phyloP scores from a whole-genome alignment of 2,888 invertebrate species.

The Orthonevra nobilis region DNA sequence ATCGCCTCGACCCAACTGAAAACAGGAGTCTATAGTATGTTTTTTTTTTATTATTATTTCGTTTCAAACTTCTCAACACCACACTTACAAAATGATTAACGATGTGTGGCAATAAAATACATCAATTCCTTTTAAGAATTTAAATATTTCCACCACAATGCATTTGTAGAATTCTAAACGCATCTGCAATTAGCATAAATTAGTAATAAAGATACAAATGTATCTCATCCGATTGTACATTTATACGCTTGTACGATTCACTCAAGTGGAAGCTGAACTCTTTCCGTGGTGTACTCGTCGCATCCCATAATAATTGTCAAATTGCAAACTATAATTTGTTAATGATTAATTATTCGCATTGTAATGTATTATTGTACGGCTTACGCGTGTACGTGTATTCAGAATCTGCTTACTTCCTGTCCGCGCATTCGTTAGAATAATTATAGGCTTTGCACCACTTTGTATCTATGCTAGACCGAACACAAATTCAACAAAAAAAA shows the following conservation, averaged over 20 bases:
- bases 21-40: too few species aligned
- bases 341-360: constrained; percentile 66
- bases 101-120: constrained; percentile 62
- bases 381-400: neutral
- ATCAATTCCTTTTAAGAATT: constrained; percentile 50
- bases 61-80: constrained; percentile 44
- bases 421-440: constrained; percentile 64
- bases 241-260: constrained; percentile 38
- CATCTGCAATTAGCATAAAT: constrained; percentile 69
- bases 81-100: constrained; percentile 61
- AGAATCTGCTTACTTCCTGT: constrained; percentile 63
- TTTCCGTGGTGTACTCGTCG: constrained; percentile 9
- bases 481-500: constrained; percentile 6
- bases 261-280: constrained; percentile 50
- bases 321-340: constrained; percentile 67
- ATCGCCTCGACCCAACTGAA: too few species aligned
- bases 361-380: too few species aligned
- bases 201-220: constrained; percentile 66
- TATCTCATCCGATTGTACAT: constrained; percentile 12
- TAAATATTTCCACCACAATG: constrained; percentile 69
- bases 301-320: constrained; percentile 50
- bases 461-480: constrained; percentile 36
- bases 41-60: too few species aligned
- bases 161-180: constrained; percentile 62
- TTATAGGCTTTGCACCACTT: constrained; percentile 59